Evolutionary conservation across 1,140 invertebrate genomes (phyloP), one percentile per base, ranked within the genome.

Genomic region (Tribolium madens): DNA sequence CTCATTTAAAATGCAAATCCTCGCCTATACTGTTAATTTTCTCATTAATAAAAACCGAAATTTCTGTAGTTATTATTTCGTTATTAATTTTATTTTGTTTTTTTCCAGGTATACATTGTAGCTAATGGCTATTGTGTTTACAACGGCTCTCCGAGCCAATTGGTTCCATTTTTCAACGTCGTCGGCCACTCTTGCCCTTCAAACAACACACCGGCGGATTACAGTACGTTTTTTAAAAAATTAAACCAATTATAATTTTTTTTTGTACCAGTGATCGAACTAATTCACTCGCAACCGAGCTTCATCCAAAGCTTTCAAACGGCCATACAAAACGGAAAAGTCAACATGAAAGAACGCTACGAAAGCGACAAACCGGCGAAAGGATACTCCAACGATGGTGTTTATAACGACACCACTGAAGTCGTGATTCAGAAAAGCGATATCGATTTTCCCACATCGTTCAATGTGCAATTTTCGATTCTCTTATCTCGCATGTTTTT

Each of bases 181-280:
- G 88, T 91, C 10, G 89, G 90, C 5, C 83, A 94, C 1, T 86
- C 89, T 1, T 96, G 95, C 83, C 95, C 95, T 1, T 87, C 88
- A 14, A 93, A 93, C 80, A 92, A 96, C 83, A 97, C 95, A 82
- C 94, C 95, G 10, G 93, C 94, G 46, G 95, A 96, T 87, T 96
- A 91, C 78, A 89, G 91, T 92, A 84, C 88, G 89, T 87, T 42
- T 42, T 42, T 42, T 42, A 42, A 2, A 4, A 42, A 42, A n/a
- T 42, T 31, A n/a, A n/a, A n/a, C n/a, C n/a, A n/a, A n/a, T 26
- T 26, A 26, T 26, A 4, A 26, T 26, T 42, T 42, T 42, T 42
- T 77, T 81, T 81, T n/a, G n/a, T n/a, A n/a, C 4, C 70, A 88
- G 87, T 88, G 70, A 88, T 88, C 42, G 87, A 88, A 80, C 52